phyloP scores from a whole-genome alignment of 2,888 invertebrate species.

The Pseudolycoriella hygida region DNA sequence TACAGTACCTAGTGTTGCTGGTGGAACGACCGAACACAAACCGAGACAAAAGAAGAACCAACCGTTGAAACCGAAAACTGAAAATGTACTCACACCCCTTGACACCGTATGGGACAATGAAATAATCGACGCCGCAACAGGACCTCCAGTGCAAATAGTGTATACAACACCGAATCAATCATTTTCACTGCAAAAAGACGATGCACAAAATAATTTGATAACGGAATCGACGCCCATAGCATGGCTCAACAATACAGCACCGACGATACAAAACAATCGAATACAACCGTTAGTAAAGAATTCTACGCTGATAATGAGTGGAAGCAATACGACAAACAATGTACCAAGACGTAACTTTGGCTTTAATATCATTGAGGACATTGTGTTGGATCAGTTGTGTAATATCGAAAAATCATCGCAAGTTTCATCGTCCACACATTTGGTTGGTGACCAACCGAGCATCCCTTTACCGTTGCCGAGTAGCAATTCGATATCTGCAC shows the following conservation, averaged over 20 bases:
- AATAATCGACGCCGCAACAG: no score
- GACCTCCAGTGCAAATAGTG: neutral
- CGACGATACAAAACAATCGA: neutral
- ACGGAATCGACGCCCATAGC: slow-evolving; percentile 3
- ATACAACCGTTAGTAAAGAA: neutral
- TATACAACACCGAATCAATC: neutral
- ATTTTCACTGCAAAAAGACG: neutral
- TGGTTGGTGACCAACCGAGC: neutral
- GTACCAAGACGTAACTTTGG: neutral
- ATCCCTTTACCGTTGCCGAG: neutral
- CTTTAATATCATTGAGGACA: neutral
- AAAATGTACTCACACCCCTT: no score
- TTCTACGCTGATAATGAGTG: no score
- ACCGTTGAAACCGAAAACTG: no score
- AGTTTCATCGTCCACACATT: neutral
- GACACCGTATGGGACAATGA: no score
- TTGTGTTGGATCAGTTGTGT: neutral
- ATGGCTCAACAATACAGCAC: neutral
- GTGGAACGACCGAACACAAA: no score
- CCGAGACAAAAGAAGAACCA: no score
- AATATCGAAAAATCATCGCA: neutral
- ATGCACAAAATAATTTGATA: neutral
- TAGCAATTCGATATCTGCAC: neutral
- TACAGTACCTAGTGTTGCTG: no score
- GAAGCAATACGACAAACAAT: neutral